Evolutionary conservation across 2,888 invertebrate genomes (phyloP), one percentile per base, ranked within the genome.

Genomic region (Congeria kusceri): DNA sequence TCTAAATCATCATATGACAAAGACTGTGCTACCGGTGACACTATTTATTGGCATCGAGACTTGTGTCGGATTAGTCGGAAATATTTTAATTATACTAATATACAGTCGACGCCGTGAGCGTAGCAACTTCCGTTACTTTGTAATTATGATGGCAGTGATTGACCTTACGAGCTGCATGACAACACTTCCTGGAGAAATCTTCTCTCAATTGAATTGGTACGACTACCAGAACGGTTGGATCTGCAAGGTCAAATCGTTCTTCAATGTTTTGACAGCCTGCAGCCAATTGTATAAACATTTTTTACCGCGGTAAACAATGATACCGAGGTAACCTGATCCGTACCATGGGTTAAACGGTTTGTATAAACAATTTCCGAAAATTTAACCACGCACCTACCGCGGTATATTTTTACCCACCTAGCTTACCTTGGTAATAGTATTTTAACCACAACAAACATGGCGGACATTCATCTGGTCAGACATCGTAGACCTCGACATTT

Each of bases 51-150:
- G 72, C 5, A 0, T 80, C 15, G 80, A 80, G 39, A 39, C 61
- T 3, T 29, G 67, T 15, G 23, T 80, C 18, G 80, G 80, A 9
- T 57, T 80, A 4, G 5, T 80, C 15, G 80, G 80, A 27, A 80
- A 80, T 23, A 61, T 76, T 59, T 13, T 80, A 13, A 69, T 80
- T 20, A 29, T 80, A 5, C 15, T 67, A 13, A 67, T 80, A 7
- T 80, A 73, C 56, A 44, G 72, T 15, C 47, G 27, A 32, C 46
- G 46, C 15, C 72, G 68, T 27, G 47, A 64, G 15, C 39, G 32
- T 13, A 49, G 69, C 23, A 80, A 76, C 62, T 80, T 76, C 47
- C 47, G 76, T 4, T 80, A 71, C 47, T 79, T 79, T 25, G 79
- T 79, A 9, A 28, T 79, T 23, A 46, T 44, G 23, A 53, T 77